Percentiles rank a stretch among this genome's conserved stretches.
Evolutionary conservation across 2,888 invertebrate species (phyloP).

Genomic region (Nymphalis urticae): DNA sequence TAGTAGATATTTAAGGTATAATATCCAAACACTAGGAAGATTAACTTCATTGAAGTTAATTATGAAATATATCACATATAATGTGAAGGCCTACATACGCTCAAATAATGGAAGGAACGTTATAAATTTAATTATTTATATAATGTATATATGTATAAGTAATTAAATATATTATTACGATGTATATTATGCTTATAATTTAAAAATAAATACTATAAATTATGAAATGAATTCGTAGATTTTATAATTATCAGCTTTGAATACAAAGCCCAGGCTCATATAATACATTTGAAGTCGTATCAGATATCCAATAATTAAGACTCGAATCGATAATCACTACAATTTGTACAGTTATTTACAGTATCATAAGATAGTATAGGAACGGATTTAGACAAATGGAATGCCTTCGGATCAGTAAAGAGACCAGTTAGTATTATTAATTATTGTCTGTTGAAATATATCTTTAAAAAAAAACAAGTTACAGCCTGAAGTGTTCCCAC

Average conservation of each 20-base stretch:
- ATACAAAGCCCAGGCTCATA: slow-evolving; percentile 17
- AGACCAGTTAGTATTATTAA: too few species aligned
- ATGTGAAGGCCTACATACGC: too few species aligned
- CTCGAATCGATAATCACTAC: slow-evolving; percentile 14
- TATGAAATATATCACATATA: background rate
- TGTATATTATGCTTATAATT: background rate
- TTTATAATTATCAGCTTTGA: slow-evolving; percentile 20
- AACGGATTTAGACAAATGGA: too few species aligned
- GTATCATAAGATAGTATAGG: background rate
- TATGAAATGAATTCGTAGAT: slow-evolving; percentile 12
- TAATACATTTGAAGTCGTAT: slow-evolving; percentile 23
- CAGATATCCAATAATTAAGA: slow-evolving; percentile 32
- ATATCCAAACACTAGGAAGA: background rate
- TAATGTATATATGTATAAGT: background rate
- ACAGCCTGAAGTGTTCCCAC: too few species aligned
- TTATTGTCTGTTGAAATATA: too few species aligned
- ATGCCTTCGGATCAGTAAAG: too few species aligned
- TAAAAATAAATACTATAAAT: background rate
- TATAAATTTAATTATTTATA: background rate
- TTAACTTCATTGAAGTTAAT: slow-evolving; percentile 10
- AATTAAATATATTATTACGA: background rate
- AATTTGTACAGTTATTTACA: slow-evolving; percentile 3
- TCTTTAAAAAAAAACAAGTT: too few species aligned
- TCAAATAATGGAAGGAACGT: too few species aligned
- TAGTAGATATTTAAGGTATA: slow-evolving; percentile 10